phyloP scores from a whole-genome alignment of 1,140 invertebrate genomes.

The Drosophila yakuba region DNA sequence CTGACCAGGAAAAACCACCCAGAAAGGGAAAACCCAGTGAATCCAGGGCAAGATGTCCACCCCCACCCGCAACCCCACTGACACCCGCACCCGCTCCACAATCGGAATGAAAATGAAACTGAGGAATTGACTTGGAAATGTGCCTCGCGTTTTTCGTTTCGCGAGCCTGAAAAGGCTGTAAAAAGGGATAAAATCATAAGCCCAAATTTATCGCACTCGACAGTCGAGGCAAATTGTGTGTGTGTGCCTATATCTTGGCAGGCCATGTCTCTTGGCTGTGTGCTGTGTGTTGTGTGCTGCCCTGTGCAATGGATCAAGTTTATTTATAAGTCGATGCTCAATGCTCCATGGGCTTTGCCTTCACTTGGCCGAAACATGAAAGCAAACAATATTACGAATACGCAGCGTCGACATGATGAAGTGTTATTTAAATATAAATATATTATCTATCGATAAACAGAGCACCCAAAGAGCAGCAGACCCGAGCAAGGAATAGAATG shows the following conservation, averaged over 20 bases:
- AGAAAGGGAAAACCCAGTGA: slow-evolving; percentile 7
- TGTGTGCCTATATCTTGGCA: slow-evolving; percentile 32
- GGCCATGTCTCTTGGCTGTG: not conserved
- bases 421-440: slow-evolving; percentile 83
- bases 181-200: slow-evolving; percentile 80
- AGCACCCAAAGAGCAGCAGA: slow-evolving; percentile 19
- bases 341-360: slow-evolving; percentile 13
- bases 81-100: slow-evolving; percentile 16
- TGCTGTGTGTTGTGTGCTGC: slow-evolving; percentile 1
- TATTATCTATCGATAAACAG: slow-evolving; percentile 80
- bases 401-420: slow-evolving; percentile 73
- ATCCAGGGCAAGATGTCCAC: not conserved
- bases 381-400: slow-evolving; percentile 81
- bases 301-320: slow-evolving; percentile 76
- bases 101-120: slow-evolving; percentile 60
- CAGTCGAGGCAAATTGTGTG: slow-evolving; percentile 65
- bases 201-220: slow-evolving; percentile 79
- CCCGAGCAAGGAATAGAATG: slow-evolving; percentile 22
- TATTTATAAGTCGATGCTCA: slow-evolving; percentile 66
- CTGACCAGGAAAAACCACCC: slow-evolving; percentile 60
- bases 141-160: slow-evolving; percentile 11
- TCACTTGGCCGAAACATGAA: slow-evolving; percentile 51
- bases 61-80: too few species aligned
- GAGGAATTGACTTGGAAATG: slow-evolving; percentile 59
- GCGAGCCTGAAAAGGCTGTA: slow-evolving; percentile 41